Evolutionary conservation across 2,113 vertebrate genomes (phyloP), one percentile per base, ranked within the genome.

Genomic region (Himantopus leucocephalus): DNA sequence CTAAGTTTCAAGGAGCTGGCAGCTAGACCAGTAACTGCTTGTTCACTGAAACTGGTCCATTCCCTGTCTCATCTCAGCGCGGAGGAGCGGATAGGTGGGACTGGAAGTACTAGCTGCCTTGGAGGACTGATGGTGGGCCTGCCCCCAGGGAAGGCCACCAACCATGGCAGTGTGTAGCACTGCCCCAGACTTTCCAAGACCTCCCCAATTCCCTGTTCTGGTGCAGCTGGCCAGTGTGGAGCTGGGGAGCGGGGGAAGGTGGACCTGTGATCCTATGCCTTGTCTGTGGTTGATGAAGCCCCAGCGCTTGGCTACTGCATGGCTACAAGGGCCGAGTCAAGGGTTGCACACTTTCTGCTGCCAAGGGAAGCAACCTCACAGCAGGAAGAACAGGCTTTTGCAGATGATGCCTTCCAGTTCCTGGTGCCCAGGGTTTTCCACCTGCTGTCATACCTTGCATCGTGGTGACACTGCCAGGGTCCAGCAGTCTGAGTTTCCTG

Each of bases 351-450:
- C 3, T 52, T 62, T 17, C 52, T 82, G 29, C 67, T 67, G 34
- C 13, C 17, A 43, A 14, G 10, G 14, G 62, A 27, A 95, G 9
- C 16, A 55, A 5, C 35, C 32, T 48, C 13, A 18, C 1, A 2
- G 39, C 22, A 77, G 72, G 59, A 91, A 50, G 30, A 80, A 7
- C 6, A 43, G 26, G 3, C 32, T 37, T 66, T 63, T 50, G 26
- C 37, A 91, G 39, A 39, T 0, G 0, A 27, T 76, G 19, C 19
- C 20, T 76, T 73, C 53, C 53, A 56, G 45, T 19, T 88, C 22
- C 27, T 3, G 0, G 8, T 67, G 29, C 9, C 27, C 34, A n/a
- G 16, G 9, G 14, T 12, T 52, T 88, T 79, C 67, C 0, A 3
- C 10, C 22, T 29, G 10, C 53, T 66, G 23, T 53, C 37, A 35